These are phyloP conservation scores for Caenorhabditis drosophilae DNA, from an alignment of 2,888 invertebrate genomes.

Conservation along the genomic window DNA sequence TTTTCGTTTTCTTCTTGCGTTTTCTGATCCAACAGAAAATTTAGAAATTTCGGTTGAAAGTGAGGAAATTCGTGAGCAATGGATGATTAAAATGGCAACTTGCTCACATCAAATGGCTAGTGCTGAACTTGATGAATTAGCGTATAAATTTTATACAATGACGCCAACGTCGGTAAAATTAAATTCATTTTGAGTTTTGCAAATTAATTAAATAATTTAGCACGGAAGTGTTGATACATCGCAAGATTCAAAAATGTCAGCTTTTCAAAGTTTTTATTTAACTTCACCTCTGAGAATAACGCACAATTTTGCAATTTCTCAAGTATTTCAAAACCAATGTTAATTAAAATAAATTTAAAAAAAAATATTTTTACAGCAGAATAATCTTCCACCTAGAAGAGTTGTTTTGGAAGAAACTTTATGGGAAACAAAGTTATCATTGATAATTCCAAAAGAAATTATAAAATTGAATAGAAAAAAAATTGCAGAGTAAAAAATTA, in stretches of 20 bases:
- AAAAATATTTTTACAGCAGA: slow-evolving; percentile 43
- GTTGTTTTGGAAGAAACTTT: slow-evolving; percentile 59
- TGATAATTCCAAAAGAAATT: slow-evolving; percentile 61
- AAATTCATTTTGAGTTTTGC: too few species aligned
- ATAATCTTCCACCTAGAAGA: slow-evolving; percentile 57
- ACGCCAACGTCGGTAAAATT: too few species aligned
- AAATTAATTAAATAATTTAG: too few species aligned
- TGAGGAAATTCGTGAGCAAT: slow-evolving; percentile 53
- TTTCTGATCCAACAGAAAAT: slow-evolving; percentile 39
- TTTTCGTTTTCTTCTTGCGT: slow-evolving; percentile 14
- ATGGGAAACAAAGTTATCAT: slow-evolving; percentile 63
- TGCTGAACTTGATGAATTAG: slow-evolving; percentile 64
- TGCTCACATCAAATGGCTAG: slow-evolving; percentile 60
- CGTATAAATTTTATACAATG: slow-evolving; percentile 56
- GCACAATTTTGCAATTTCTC: slow-evolving; percentile 62
- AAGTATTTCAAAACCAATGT: slow-evolving; percentile 37
- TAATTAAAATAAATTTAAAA: not conserved
- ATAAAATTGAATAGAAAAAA: slow-evolving; percentile 52
- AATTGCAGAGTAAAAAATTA: slow-evolving; percentile 24
- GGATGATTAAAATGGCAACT: slow-evolving; percentile 66
- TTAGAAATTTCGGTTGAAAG: slow-evolving; percentile 37
- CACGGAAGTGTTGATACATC: slow-evolving; percentile 10
- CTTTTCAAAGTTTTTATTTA: slow-evolving; percentile 56
- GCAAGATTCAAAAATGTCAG: slow-evolving; percentile 17
- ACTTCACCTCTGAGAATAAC: slow-evolving; percentile 53